These are phyloP conservation scores for Pomatorhinus ruficollis DNA, from an alignment of 2,113 vertebrate genomes.

Conservation along the genomic window DNA sequence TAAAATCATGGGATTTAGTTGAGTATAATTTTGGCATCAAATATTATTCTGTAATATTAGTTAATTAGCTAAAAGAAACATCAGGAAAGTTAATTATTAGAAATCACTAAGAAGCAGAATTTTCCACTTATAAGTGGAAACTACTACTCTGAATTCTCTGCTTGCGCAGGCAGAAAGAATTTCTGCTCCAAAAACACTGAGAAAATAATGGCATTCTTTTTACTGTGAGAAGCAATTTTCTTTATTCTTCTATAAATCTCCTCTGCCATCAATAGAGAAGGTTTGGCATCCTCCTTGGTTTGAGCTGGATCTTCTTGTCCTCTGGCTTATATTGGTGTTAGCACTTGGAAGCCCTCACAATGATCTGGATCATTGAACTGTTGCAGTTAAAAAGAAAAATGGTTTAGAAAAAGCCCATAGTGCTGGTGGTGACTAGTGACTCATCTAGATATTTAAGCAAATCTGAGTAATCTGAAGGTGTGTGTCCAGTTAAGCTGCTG, in stretches of 20 bases:
- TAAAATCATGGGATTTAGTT: not conserved
- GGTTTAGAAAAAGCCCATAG: not conserved
- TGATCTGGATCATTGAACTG: not conserved
- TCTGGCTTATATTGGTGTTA: not conserved
- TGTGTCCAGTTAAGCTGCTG: not conserved
- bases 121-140: not conserved
- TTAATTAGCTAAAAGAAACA: not conserved
- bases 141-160: not conserved
- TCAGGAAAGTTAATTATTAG: not conserved
- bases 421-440: not conserved
- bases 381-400: not conserved
- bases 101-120: not conserved
- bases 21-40: not conserved
- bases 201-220: not conserved
- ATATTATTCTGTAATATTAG: not conserved
- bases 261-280: not conserved
- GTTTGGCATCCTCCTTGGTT: not conserved
- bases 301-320: not conserved
- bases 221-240: not conserved
- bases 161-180: not conserved
- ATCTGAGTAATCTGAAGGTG: not conserved
- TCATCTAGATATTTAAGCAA: not conserved
- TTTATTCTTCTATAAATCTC: conserved; percentile 11
- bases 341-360: not conserved
- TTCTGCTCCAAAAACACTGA: not conserved